Percentiles rank a stretch among this genome's conserved stretches.
These are phyloP conservation scores for Mystacornis crossleyi DNA, from an alignment of 2,113 vertebrate genomes.

Conservation along the genomic window DNA sequence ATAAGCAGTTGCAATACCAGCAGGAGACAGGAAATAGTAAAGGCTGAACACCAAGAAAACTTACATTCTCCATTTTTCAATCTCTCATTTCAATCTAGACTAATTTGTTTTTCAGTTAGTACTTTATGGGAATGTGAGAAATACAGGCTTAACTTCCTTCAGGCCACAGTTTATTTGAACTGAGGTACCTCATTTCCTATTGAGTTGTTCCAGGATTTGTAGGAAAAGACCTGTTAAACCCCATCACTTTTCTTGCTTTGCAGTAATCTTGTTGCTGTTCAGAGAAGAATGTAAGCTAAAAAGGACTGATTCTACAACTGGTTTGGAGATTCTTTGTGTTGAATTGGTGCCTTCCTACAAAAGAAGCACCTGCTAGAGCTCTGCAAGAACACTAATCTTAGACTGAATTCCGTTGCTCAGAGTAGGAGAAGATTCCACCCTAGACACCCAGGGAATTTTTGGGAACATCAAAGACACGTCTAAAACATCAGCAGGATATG, in stretches of 20 bases:
- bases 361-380: background rate
- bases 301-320: background rate
- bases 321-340: background rate
- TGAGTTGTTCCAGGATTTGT: background rate
- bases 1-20: background rate
- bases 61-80: background rate
- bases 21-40: background rate
- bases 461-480: background rate
- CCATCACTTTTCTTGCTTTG: background rate
- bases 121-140: background rate
- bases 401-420: background rate
- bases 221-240: background rate
- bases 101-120: background rate
- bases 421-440: background rate
- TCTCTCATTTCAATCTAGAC: background rate
- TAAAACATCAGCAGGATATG: background rate
- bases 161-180: background rate
- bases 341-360: background rate
- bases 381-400: background rate
- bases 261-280: background rate
- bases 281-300: background rate
- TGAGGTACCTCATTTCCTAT: background rate
- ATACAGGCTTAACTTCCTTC: background rate
- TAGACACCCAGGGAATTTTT: background rate
- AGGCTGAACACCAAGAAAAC: background rate